Conservation (phyloP, 1,140 invertebrate genomes). For the Bicyclus anynana region DNA sequence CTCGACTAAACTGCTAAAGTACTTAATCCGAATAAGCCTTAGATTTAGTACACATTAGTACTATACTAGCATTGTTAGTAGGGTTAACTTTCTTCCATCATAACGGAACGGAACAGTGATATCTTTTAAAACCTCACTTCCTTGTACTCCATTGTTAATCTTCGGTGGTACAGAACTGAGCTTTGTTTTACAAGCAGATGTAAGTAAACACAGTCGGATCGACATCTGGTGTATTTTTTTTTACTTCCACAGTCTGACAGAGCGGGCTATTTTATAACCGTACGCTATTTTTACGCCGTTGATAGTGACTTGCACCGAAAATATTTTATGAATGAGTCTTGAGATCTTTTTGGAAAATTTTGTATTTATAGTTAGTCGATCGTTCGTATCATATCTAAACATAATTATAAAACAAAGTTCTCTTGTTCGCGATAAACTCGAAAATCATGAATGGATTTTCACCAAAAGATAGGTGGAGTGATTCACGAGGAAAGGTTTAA, state of each 20-base stretch:
- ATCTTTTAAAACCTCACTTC: constrained; percentile 16
- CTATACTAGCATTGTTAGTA: not conserved
- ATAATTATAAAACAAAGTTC: no score
- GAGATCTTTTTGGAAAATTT: no score
- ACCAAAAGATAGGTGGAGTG: no score
- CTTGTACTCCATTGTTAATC: constrained; percentile 31
- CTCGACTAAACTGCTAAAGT: no score
- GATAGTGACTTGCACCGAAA: not conserved
- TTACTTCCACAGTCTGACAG: constrained; percentile 42
- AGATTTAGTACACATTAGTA: no score
- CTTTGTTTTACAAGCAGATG: constrained; percentile 66
- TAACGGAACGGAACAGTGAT: constrained; percentile 9
- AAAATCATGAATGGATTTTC: no score
- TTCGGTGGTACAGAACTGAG: constrained; percentile 41
- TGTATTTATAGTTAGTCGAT: no score
- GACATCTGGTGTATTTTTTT: constrained; percentile 71
- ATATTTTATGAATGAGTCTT: constrained; percentile 4
- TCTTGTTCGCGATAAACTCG: no score
- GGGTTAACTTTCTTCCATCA: not conserved
- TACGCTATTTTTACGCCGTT: constrained; percentile 15
- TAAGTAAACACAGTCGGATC: constrained; percentile 54
- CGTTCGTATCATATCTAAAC: no score
- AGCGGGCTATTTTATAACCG: constrained; percentile 33
- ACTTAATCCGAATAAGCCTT: no score
- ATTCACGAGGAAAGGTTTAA: no score